Base-by-base conservation (phyloP, 2,888 invertebrate genomes). In the Diplazon laetatorius region DNA sequence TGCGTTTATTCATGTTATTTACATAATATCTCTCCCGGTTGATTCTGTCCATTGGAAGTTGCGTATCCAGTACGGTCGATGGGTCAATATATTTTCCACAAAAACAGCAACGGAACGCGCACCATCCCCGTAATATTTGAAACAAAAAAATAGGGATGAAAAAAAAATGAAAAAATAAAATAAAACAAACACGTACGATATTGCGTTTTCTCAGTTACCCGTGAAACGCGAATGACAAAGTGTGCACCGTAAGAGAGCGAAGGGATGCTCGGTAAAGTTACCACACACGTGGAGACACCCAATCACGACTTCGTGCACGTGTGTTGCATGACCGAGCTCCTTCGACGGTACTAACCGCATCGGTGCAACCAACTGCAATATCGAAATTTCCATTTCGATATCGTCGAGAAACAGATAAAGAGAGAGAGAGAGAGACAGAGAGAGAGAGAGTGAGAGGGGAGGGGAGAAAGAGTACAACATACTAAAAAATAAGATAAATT, bases 151-250 rank as follows among this genome's bases (percentile, higher is more conserved):
- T n/a, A n/a, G n/a, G 30, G 30, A 55, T 30, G 30, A 5, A 30
- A 30, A 30, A 35, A 35, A 35, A 55, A n/a, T n/a, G n/a, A 35
- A 55, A 35, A 35, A 16, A 55, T 14, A 22, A n/a, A n/a, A n/a
- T n/a, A 55, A 55, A 30, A 55, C n/a, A 1, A 44, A 44, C n/a
- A 25, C 22, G n/a, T 6, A n/a, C 10, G 35, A 55, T 35, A 16
- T 55, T 55, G 14, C 55, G 14, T 35, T 55, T 35, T 55, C 16
- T 55, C 35, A 14, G 35, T 9, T 55, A 1, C 35, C n/a, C 16
- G 14, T 35, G 35, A 55, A 55, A 55, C 55, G 35, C 16, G 16
- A 35, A 35, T 55, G 55, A 55, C n/a, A 35, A 55, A 55, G n/a
- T n/a, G 35, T 55, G 55, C 55, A 55, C 16, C 55, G 14, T 16